A percentile compares a stretch with the other conserved stretches of the same genome.
These are phyloP conservation scores for Parelbella ahira DNA, from an alignment of 2,888 invertebrate genomes.

Conservation along the genomic window DNA sequence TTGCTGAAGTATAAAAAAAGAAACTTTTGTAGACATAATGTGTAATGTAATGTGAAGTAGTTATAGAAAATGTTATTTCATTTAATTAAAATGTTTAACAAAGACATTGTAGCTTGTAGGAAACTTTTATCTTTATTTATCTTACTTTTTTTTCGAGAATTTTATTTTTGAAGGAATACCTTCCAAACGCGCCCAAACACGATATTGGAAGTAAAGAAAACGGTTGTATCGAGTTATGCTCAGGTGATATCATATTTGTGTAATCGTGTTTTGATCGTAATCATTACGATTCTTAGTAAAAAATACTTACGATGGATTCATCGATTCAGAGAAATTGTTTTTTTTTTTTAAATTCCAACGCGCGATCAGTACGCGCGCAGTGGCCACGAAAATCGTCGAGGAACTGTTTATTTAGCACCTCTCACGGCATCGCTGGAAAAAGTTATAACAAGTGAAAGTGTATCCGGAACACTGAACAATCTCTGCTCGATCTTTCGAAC, in stretches of 20 bases:
- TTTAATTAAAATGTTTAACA: no score
- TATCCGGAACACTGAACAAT: slow-evolving; percentile 23
- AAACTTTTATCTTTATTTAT: no score
- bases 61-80: no score
- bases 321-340: slow-evolving; percentile 13
- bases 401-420: slow-evolving; percentile 13
- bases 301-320: slow-evolving; percentile 8
- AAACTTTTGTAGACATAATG: no score
- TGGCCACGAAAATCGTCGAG: slow-evolving; percentile 5
- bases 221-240: no score
- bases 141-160: no score
- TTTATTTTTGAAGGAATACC: no score
- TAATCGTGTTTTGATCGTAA: slow-evolving; percentile 22
- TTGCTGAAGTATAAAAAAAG: no score
- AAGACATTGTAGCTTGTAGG: no score
- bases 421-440: slow-evolving; percentile 11
- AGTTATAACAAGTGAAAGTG: slow-evolving; percentile 30
- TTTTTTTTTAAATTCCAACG: not conserved
- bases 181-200: no score
- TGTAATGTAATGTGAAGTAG: no score
- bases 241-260: slow-evolving; percentile 21
- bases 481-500: slow-evolving; percentile 8
- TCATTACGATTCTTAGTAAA: slow-evolving; percentile 21
- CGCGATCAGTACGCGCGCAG: not conserved
- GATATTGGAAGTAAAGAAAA: no score